Evolutionary conservation across 2,888 invertebrate species (phyloP).

Genomic region (Leucoptera coffeella): DNA sequence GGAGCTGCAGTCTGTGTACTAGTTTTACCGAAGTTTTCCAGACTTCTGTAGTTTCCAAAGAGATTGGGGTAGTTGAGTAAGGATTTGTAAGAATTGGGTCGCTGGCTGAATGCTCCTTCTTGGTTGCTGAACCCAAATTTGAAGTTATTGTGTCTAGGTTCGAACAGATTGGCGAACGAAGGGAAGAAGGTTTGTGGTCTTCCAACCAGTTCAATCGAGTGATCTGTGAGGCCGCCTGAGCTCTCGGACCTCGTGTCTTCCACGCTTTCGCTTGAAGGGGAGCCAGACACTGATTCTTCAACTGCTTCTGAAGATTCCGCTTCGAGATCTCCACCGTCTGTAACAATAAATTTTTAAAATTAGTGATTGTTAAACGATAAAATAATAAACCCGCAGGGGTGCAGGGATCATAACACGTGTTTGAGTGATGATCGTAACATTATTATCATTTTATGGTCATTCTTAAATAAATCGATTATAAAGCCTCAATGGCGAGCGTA

Average conservation of each 20-base stretch:
- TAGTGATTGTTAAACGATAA: no score
- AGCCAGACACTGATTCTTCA: constrained; percentile 35
- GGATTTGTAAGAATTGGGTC: constrained; percentile 45
- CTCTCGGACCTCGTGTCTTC: constrained; percentile 11
- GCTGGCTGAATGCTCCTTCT: constrained; percentile 57
- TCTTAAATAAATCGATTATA: no score
- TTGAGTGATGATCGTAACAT: no score
- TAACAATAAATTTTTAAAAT: no score
- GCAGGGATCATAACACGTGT: no score
- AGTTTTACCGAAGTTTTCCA: constrained; percentile 30
- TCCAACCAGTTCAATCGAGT: constrained; percentile 48
- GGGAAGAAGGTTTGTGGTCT: constrained; percentile 71
- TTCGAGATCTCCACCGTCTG: constrained; percentile 30
- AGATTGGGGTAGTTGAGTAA: constrained; percentile 38
- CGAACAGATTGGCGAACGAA: constrained; percentile 64
- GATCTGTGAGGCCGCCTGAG: constrained; percentile 21
- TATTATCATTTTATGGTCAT: no score
- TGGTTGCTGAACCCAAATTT: constrained; percentile 55
- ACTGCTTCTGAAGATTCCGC: constrained; percentile 44
- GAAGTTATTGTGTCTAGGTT: constrained; percentile 49
- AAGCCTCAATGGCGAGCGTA: no score
- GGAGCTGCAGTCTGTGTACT: constrained; percentile 21
- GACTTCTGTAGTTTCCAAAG: constrained; percentile 28
- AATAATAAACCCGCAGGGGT: no score
- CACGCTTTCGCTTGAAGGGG: constrained; percentile 16